Evolutionary conservation across 37 sponge, comb jelly and placozoan genomes (phyloP).

Genomic region (Beroe forskalii): DNA sequence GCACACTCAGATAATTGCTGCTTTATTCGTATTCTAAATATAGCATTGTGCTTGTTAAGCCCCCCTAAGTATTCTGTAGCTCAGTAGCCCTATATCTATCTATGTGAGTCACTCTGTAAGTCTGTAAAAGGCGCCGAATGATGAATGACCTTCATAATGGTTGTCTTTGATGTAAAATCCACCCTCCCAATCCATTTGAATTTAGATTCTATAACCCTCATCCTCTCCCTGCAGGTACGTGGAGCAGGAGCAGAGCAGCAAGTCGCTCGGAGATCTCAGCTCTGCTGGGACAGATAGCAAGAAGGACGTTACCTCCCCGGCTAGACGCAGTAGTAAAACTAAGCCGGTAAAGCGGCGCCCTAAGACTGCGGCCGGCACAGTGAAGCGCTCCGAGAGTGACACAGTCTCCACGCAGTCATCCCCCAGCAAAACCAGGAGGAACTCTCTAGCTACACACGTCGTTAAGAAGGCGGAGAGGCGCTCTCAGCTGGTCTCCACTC

Average conservation of each 20-base stretch:
- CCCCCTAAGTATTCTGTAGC: no score
- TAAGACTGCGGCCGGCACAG: conserved; percentile 25
- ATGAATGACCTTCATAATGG: no score
- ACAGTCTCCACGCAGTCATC: background rate
- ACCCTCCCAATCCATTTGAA: no score
- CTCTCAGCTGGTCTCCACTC: background rate
- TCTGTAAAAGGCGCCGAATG: no score
- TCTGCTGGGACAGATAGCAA: background rate
- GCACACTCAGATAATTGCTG: no score
- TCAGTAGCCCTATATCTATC: no score
- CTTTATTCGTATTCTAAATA: no score
- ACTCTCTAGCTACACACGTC: background rate
- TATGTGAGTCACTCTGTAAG: no score
- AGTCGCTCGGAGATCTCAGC: background rate
- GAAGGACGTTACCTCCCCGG: background rate
- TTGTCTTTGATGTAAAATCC: no score
- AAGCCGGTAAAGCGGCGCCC: conserved; percentile 10
- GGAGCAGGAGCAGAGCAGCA: background rate
- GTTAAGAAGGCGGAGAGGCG: background rate
- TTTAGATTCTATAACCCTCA: no score
- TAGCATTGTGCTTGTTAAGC: no score
- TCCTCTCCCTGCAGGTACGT: conserved; percentile 9
- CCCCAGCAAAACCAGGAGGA: conserved; percentile 3
- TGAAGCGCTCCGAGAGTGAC: background rate
- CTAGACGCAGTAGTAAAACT: background rate